Evolutionary conservation across 2,888 invertebrate species (phyloP), one percentile per base, ranked within the genome.

Genomic region (Troilus luridus): DNA sequence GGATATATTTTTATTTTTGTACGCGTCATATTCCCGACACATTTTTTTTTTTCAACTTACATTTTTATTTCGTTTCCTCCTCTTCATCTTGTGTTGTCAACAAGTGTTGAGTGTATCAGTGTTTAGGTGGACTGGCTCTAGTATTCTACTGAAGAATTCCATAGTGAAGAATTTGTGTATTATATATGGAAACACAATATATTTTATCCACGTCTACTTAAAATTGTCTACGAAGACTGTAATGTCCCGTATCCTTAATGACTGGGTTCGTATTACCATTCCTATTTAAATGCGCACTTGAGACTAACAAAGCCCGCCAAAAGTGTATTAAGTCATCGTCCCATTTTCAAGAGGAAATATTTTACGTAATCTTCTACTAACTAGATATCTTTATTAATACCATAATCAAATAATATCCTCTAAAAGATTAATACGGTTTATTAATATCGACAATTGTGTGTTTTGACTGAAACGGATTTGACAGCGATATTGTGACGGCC

Each of bases 401-500:
- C 27, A 17, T 12, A 72, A 67, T 14, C 10, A 67, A 77, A 9
- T 17, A 6, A 77, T 77, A 77, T 27, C 7, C 1, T 8, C 41
- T 41, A 19, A 77, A 0, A 0, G 27, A 77, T 41, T 12, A 14
- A 6, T 72, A 7, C 12, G 24, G 24, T 5, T 77, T 27, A 41
- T 41, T 77, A 77, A 41, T 77, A 77, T 77, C 8, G 27, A 77
- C 72, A 24, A 27, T 41, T 24, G 0, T 27, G 72, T 77, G 72
- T 77, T 77, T 77, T 77, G 72, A 77, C 72, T 77, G 72, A 77
- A 9, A 0, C 72, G 9, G 72, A 77, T 77, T 17, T 77, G 72
- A 77, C 27, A 77, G 72, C 27, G 72, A 41, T 77, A 54, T 85
- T 85, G 56, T 85, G 56, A 56, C 85, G 85, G 56, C 85, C 85